These are phyloP conservation scores for Invenusta paracnida DNA, from an alignment of 2,888 invertebrate genomes.

Conservation along the genomic window DNA sequence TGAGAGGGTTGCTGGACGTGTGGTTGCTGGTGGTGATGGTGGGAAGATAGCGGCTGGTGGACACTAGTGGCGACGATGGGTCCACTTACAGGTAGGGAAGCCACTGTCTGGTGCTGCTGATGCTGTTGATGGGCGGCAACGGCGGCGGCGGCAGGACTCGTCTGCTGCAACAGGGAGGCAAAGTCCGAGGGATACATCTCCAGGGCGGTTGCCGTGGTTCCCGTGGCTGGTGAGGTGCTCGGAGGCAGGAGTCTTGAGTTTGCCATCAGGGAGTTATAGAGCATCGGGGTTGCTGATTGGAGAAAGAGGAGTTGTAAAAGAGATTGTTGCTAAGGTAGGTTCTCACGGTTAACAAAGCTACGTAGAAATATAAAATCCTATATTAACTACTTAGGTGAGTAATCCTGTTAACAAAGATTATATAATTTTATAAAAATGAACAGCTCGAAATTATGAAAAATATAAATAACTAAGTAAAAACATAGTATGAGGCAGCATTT, in stretches of 20 bases:
- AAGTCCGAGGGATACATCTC: slow-evolving; percentile 21
- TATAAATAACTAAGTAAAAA: too few species aligned
- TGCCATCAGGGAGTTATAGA: neutral
- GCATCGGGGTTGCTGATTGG: neutral
- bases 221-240: slow-evolving; percentile 9
- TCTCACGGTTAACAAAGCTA: too few species aligned
- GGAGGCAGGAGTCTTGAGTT: neutral
- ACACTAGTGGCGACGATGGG: neutral
- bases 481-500: too few species aligned
- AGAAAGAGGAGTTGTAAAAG: neutral
- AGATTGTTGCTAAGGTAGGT: neutral
- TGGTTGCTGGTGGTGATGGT: neutral
- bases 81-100: neutral
- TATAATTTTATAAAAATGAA: too few species aligned
- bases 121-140: neutral
- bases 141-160: neutral
- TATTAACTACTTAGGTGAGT: too few species aligned
- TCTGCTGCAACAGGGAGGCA: slow-evolving; percentile 4
- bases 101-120: neutral
- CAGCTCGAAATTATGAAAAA: too few species aligned
- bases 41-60: neutral
- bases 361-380: too few species aligned
- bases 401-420: too few species aligned
- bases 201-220: neutral
- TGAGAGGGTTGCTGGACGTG: neutral